Evolutionary conservation across 2,113 vertebrate genomes (phyloP), one percentile per base, ranked within the genome.

Genomic region (Calypte anna): DNA sequence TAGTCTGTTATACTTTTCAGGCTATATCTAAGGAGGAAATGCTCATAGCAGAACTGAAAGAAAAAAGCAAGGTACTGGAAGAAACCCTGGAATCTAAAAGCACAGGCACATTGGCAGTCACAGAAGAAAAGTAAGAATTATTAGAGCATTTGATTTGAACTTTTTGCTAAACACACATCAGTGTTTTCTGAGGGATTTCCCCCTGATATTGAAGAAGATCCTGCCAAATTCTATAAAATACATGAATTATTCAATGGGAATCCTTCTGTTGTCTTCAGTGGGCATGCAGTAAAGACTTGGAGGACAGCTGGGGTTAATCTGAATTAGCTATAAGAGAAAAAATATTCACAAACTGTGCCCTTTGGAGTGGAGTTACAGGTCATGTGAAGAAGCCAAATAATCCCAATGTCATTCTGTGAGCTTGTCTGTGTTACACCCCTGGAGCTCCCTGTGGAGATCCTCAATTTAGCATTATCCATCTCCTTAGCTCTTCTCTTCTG

Each of bases 1-100:
- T 21, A 67, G 21, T 70, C 36, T 77, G 31, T 36, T 91, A 54
- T 86, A 50, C 94, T 97, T 95, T 90, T 89, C 87, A 97, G 97
- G n/a, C 33, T 68, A 21, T 93, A 70, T 77, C 46, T 85, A 96
- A 97, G 40, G 90, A 97, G 50, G 88, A 75, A 83, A 31, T 73
- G 77, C 84, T 95, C 28, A 51, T 96, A 25, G 9, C 53, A 85
- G 86, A 70, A 63, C 66, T 97, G 23, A 78, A 93, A 14, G 81
- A 80, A 43, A 58, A 88, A 86, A 50, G 73, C 66, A 55, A 28
- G 14, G 24, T 79, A 28, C 82, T 86, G 58, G 53, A 88, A 85
- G 22, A 91, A 44, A 27, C 18, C 5, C 25, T 97, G 5, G 50
- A 93, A 44, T 70, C 92, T 7, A 85, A 97, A 22, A 51, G 66